Base-by-base conservation (phyloP, 2,888 invertebrate species). In the Tetragnatha montana region DNA sequence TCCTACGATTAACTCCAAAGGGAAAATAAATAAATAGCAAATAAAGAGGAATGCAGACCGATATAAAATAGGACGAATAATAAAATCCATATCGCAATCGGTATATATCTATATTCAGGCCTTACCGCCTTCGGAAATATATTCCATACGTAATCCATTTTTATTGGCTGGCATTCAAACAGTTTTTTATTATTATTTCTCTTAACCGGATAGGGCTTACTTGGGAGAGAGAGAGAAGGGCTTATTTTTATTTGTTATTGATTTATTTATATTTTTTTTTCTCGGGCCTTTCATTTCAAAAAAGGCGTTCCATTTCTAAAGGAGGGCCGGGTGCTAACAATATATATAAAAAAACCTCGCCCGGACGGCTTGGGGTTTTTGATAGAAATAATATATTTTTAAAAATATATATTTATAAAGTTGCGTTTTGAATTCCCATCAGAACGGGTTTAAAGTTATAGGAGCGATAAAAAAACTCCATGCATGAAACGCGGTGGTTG, bases 331-430 rank as follows among this genome's bases (percentile, higher is more conserved):
- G 14, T 50, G 70, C 69, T 69, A 69, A 82, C n/a, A 88, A 80
- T 80, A 86, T 80, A 50, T 74, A 35, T 80, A 80, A 81, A 70
- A 81, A 81, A 80, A 35, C 7, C 35, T 4, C 12, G 78, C 21
- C 8, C 17, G 35, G n/a, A 49, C 8, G 51, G 68, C 35, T 35
- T n/a, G 81, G 19, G 49, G 71, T 49, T 12, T 73, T 60, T 83
- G n/a, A 68, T 60, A 69, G 49, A 76, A 83, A 83, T 83, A 83
- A 88, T 74, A 84, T 85, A 75, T 80, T 71, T 81, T 85, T 81
- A 85, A 89, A 89, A 85, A 89, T 89, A 89, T 89, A 80, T 89
- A 85, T 89, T 85, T 89, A 89, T 89, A 88, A 88, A 88, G 88
- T 88, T 80, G 21, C 81, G 82, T 78, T 88, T 88, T 88, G 83